phyloP scores from a whole-genome alignment of 2,113 vertebrate species.

The Candoia aspera region DNA sequence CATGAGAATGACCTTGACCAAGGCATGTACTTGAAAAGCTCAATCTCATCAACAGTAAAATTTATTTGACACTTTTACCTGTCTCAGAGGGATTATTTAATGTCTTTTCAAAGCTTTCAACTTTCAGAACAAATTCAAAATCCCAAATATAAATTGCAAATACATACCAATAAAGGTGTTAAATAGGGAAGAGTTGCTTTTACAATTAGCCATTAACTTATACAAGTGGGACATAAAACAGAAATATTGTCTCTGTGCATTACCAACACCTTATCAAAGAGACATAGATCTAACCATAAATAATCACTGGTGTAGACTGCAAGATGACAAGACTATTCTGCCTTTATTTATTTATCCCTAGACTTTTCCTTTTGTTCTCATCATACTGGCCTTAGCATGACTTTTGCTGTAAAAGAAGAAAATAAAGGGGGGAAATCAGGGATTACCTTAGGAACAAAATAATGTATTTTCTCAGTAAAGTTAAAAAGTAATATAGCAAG shows the following conservation, averaged over 20 bases:
- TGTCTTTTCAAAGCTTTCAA: slow-evolving; percentile 15
- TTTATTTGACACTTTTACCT: slow-evolving; percentile 28
- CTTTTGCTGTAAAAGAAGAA: neutral
- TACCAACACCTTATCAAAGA: slow-evolving; percentile 53
- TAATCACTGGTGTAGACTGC: slow-evolving; percentile 6
- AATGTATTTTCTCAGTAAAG: neutral
- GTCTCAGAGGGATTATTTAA: neutral
- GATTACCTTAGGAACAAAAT: neutral
- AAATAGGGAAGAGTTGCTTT: slow-evolving; percentile 29
- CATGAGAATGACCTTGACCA: slow-evolving; percentile 39
- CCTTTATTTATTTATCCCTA: slow-evolving; percentile 29
- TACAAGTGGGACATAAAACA: slow-evolving; percentile 58
- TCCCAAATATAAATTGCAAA: slow-evolving; percentile 28
- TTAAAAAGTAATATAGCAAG: neutral
- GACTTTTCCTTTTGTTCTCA: slow-evolving; percentile 25
- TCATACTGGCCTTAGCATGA: slow-evolving; percentile 11
- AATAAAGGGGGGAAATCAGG: neutral
- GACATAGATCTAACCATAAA: slow-evolving; percentile 32
- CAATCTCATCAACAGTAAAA: slow-evolving; percentile 17
- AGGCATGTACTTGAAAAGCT: slow-evolving; percentile 6
- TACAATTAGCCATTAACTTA: slow-evolving; percentile 47
- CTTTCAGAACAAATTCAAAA: slow-evolving; percentile 6
- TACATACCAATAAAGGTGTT: slow-evolving; percentile 8
- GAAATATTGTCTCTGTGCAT: slow-evolving; percentile 54
- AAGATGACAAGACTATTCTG: slow-evolving; percentile 34